These are phyloP conservation scores for Oncorhynchus mykiss DNA, from an alignment of 2,113 vertebrate genomes.

Conservation along the genomic window DNA sequence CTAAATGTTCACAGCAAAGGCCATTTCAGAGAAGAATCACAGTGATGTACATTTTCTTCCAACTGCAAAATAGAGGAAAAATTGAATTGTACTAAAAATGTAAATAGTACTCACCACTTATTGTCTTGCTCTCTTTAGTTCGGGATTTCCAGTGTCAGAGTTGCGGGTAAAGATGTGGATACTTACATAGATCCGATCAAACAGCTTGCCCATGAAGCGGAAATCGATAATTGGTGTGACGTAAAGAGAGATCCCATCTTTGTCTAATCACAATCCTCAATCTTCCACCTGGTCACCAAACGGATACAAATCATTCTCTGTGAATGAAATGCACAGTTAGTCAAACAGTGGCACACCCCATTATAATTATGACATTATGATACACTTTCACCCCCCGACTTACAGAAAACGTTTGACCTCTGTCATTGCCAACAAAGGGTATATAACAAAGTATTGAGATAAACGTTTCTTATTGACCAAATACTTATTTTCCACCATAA, in stretches of 20 bases:
- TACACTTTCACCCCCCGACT: slow-evolving; percentile 45
- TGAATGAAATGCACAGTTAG: neutral
- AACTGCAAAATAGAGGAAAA: too few species aligned
- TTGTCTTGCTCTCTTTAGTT: neutral
- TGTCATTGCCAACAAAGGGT: too few species aligned
- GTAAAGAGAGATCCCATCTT: slow-evolving; percentile 77
- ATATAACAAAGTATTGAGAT: too few species aligned
- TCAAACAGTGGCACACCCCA: neutral
- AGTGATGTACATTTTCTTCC: too few species aligned
- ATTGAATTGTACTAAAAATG: neutral
- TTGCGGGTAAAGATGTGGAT: slow-evolving; percentile 1
- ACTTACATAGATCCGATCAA: slow-evolving; percentile 78
- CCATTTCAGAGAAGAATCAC: neutral
- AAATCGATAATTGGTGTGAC: slow-evolving; percentile 71
- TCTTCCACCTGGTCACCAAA: slow-evolving; percentile 75
- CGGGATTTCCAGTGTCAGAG: too few species aligned
- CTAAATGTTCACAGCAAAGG: neutral
- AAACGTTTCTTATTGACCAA: too few species aligned
- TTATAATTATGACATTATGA: too few species aligned
- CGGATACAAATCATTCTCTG: slow-evolving; percentile 73
- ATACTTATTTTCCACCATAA: too few species aligned
- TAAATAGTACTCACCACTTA: neutral
- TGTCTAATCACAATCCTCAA: slow-evolving; percentile 46
- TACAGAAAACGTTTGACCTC: too few species aligned
- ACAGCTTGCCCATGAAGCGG: slow-evolving; percentile 71